Evolutionary conservation across 2,888 invertebrate species (phyloP).

Genomic region (Danaus chrysippus): DNA sequence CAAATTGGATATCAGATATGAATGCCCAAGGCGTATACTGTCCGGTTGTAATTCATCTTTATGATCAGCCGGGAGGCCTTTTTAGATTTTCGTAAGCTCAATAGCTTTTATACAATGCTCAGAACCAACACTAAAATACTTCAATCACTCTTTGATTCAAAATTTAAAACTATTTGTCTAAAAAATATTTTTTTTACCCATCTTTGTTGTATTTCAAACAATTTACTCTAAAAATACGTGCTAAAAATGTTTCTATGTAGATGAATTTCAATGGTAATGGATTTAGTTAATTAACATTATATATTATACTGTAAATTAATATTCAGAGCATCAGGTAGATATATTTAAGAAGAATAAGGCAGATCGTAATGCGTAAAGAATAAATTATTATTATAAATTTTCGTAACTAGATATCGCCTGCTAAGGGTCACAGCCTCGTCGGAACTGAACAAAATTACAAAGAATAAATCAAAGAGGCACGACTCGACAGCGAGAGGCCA

Average conservation of each 20-base stretch:
- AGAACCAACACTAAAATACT: constrained; percentile 26
- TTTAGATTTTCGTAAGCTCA: constrained; percentile 36
- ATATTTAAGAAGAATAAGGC: neutral
- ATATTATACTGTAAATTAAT: no score
- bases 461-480: neutral
- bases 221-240: no score
- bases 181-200: no score
- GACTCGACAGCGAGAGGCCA: constrained; percentile 9
- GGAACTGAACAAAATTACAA: constrained; percentile 2
- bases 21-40: constrained; percentile 26
- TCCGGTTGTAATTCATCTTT: constrained; percentile 35
- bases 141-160: no score
- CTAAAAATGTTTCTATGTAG: no score
- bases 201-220: no score
- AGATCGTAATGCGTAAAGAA: neutral
- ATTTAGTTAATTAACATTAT: no score
- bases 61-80: constrained; percentile 34
- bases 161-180: no score
- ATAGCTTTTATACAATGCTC: constrained; percentile 31
- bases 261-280: no score
- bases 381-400: neutral
- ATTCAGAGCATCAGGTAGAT: no score
- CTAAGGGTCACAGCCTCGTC: neutral
- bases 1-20: constrained; percentile 25
- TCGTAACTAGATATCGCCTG: neutral